Evolutionary conservation across 2,888 invertebrate species (phyloP).

Genomic region (Dichetophora obliterata): DNA sequence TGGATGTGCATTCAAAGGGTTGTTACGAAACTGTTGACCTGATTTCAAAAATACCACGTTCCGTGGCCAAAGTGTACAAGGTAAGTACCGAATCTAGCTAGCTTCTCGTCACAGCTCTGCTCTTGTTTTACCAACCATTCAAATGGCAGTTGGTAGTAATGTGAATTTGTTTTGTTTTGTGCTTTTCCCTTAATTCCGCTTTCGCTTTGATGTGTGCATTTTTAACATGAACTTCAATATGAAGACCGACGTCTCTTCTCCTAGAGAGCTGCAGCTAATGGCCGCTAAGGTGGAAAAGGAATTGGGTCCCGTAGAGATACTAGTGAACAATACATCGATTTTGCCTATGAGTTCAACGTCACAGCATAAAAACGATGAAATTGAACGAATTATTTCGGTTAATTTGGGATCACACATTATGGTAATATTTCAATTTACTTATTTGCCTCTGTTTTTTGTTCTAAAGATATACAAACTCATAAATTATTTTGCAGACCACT

Average conservation of each 20-base stretch:
- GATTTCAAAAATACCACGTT: slow-evolving; percentile 62
- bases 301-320: slow-evolving; percentile 69
- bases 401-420: slow-evolving; percentile 70
- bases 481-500: slow-evolving; percentile 61
- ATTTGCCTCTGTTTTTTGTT: background rate
- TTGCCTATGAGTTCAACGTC: slow-evolving; percentile 68
- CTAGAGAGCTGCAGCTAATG: slow-evolving; percentile 64
- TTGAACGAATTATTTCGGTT: slow-evolving; percentile 68
- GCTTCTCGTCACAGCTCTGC: background rate
- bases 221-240: background rate
- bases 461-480: background rate
- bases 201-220: background rate
- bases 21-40: slow-evolving; percentile 66
- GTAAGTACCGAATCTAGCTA: slow-evolving; percentile 47
- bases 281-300: slow-evolving; percentile 66
- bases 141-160: too few relatives aligned
- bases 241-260: slow-evolving; percentile 68
- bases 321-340: slow-evolving; percentile 71
- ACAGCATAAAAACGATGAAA: slow-evolving; percentile 66
- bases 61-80: slow-evolving; percentile 66
- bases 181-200: too few relatives aligned
- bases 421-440: slow-evolving; percentile 59
- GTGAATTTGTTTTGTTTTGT: too few relatives aligned
- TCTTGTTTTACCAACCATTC: background rate
- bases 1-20: slow-evolving; percentile 67